Base-by-base conservation (phyloP, 2,888 invertebrate species). In the Oxyteleia sp. region DNA sequence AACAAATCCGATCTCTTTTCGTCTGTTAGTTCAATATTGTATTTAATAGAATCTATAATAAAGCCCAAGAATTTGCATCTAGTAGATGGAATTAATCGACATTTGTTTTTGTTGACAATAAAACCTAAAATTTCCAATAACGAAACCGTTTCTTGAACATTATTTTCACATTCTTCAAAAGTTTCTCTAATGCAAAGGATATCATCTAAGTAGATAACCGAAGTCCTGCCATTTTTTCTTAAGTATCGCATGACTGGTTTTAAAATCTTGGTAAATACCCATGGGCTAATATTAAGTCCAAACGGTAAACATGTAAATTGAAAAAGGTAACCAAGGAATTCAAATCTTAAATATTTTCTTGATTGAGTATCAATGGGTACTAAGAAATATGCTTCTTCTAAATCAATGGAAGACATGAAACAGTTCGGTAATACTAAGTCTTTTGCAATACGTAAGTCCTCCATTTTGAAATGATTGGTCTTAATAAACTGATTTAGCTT, bases 191-290 rank as follows among this genome's bases (percentile, higher is more conserved):
- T 53, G 23, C 53, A 53, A 26, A 53, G n/a, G 15, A n/a, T 53
- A 29, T 53, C 29, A 29, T 53, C 53, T 29, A 53, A 15, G 13
- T 53, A 53, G 16, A 53, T 53, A 13, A 53, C 29, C 3, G 53
- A 53, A 2, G 26, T 8, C 1, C 8, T 13, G 13, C 15, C 15
- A n/a, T 15, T 53, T 29, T 26, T 8, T 53, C 53, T 26, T 4
- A 26, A 53, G 13, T 5, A 2, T 29, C 15, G 2, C 26, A 53
- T 53, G 29, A 53, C 53, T 29, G 29, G 29, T 26, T 53, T 29
- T 13, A 29, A 13, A 11, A 53, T 8, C 29, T 53, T 53, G 1
- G 53, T 53, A 53, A 29, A 53, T 16, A 29, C 29, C 13, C 18
- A 26, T 11, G 26, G 26, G 1, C 3, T 29, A 2, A 29, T 5